Base-by-base conservation (phyloP, 2,888 invertebrate species). In the Apamea crenata region DNA sequence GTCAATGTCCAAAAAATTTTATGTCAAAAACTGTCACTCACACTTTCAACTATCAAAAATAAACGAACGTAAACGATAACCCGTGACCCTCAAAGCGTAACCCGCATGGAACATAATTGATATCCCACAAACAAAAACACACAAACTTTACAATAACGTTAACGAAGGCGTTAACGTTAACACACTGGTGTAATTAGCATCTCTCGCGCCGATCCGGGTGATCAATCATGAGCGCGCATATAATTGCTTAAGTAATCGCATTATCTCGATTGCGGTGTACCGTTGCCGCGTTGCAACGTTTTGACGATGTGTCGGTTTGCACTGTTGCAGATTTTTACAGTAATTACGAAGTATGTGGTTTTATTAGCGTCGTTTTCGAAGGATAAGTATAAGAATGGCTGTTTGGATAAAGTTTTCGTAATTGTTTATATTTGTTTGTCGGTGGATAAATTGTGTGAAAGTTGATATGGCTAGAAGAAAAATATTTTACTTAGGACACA, bases 211-310 rank as follows among this genome's bases (percentile, higher is more conserved):
- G 81, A 82, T 75, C 66, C 78, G 72, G 63, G 71, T 65, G 77
- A 88, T 86, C 82, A 88, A 90, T 86, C 89, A 84, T 63, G 76
- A 63, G 78, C n/a, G 70, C 71, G 80, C 80, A 77, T 84, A 63
- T 78, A 84, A 89, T 87, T 90, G 80, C 74, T 82, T 83, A 77
- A 88, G 81, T 90, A 87, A 90, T 81, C 82, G 78, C 40, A 77
- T 86, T 83, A 84, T 86, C 77, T 79, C 68, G 69, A 78, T 81
- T 85, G 76, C 85, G 86, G 84, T 87, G 87, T 89, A 88, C 80
- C 84, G 83, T 88, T 89, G 87, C 90, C 85, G 65, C 83, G 78
- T 90, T 90, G 87, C 89, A 85, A 69, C 80, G 78, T 83, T 89
- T 88, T 83, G 83, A 83, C 75, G 87, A 79, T 74, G 83, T 79